These are phyloP conservation scores for Bos javanicus DNA, from an alignment of 2,113 vertebrate genomes.

Conservation along the genomic window DNA sequence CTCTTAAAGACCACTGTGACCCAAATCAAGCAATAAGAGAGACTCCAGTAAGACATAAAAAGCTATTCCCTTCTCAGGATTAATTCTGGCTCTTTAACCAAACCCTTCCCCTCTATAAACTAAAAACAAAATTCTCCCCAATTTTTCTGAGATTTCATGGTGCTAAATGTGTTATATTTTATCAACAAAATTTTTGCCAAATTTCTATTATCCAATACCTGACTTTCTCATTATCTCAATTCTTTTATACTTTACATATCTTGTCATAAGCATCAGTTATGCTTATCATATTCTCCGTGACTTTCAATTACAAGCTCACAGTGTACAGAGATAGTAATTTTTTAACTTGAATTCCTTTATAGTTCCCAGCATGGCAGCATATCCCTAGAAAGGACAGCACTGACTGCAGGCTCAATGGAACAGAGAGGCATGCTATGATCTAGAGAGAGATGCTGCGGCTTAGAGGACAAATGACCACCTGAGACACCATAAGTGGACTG, in stretches of 20 bases:
- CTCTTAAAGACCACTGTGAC: constrained; percentile 53
- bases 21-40: constrained; percentile 37
- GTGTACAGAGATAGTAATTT: background rate
- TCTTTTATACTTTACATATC: constrained; percentile 20
- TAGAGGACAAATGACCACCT: background rate
- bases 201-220: background rate
- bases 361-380: background rate
- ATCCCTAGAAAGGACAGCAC: background rate
- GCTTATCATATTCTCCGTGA: background rate
- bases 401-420: background rate
- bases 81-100: constrained; percentile 30
- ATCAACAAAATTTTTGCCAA: constrained; percentile 26
- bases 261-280: background rate
- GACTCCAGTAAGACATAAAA: background rate
- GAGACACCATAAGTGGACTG: background rate
- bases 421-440: background rate
- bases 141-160: constrained; percentile 48
- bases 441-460: background rate
- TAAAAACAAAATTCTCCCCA: constrained; percentile 10
- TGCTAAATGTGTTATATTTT: background rate
- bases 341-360: background rate
- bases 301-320: constrained; percentile 14
- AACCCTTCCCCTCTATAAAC: background rate
- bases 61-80: background rate
- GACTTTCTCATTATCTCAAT: constrained; percentile 21